phyloP scores from a whole-genome alignment of 2,797 vertebrate genomes.

The Cheracebus regulus region DNA sequence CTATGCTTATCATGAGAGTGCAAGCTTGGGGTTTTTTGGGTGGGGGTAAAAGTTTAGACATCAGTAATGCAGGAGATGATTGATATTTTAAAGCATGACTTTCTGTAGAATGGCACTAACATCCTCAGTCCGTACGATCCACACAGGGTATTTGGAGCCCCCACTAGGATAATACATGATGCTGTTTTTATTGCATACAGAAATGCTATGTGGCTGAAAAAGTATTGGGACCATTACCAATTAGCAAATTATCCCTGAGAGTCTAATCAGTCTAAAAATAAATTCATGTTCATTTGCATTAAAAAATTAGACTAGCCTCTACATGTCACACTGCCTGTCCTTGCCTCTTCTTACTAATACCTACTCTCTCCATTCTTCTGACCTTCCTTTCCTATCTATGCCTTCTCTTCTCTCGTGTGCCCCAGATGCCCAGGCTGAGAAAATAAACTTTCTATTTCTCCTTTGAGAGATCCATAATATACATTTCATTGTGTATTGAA shows the following conservation, averaged over 20 bases:
- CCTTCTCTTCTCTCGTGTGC: neutral
- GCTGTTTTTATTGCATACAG: neutral
- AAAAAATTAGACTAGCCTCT: neutral
- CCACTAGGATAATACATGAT: neutral
- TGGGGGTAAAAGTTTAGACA: neutral
- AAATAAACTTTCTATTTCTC: neutral
- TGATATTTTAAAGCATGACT: neutral
- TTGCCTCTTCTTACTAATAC: neutral
- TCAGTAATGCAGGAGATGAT: rapidly evolving
- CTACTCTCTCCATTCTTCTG: rapidly evolving
- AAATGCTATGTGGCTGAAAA: neutral
- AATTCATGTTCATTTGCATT: neutral
- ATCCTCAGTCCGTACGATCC: neutral
- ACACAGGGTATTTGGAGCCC: neutral
- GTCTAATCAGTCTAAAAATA: neutral
- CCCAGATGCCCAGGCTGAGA: neutral
- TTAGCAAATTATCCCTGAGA: neutral
- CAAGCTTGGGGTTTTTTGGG: neutral
- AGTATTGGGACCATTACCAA: neutral
- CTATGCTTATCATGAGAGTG: neutral
- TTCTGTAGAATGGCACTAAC: neutral
- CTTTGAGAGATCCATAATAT: neutral
- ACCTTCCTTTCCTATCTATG: neutral
- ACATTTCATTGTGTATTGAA: neutral
- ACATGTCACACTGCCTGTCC: neutral